Evolutionary conservation across 1,140 invertebrate species (phyloP), one percentile per base, ranked within the genome.

Genomic region (Scaptodrosophila lebanonensis): DNA sequence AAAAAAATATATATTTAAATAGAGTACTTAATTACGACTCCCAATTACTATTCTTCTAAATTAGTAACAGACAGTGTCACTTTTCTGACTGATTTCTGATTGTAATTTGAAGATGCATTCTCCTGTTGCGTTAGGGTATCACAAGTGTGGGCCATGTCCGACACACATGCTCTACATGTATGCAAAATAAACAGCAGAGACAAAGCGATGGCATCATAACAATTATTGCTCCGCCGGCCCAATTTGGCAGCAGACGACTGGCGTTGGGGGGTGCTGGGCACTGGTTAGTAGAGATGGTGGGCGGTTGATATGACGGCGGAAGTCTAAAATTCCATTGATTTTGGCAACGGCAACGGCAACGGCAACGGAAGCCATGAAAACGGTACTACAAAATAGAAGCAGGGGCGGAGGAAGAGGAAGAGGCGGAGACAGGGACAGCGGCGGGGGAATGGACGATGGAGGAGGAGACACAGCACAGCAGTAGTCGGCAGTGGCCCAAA

Each of bases 131-230:
- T 11, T 50, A 64, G 64, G 11, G 54, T 65, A 58, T 63, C 18
- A 7, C 39, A n/a, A 44, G 22, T 18, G 38, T 38, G 27, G 44
- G 32, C 9, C 12, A 30, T 42, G 16, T 50, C 20, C n/a, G 35
- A 44, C 29, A 50, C 17, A 36, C 39, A 61, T 60, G 29, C 57
- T 3, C 3, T 52, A 42, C 75, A 82, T 57, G 70, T 82, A 77
- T 77, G 73, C 69, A 82, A 77, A 77, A 68, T 77, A 77, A 77
- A 77, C 79, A 73, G 62, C 53, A 79, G n/a, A n/a, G 73, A 58
- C 75, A 68, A 62, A 65, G 68, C 68, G 73, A 79, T 54, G 75
- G 75, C 77, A 82, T 79, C 72, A 77, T 82, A 77, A 77, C 73
- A 77, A 77, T 77, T 77, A 77, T 77, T 77, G 65, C 73, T 50